A percentile compares a stretch with the other conserved stretches of the same genome.
Evolutionary conservation across 2,113 vertebrate genomes (phyloP).

Genomic region (Megalops atlanticus): DNA sequence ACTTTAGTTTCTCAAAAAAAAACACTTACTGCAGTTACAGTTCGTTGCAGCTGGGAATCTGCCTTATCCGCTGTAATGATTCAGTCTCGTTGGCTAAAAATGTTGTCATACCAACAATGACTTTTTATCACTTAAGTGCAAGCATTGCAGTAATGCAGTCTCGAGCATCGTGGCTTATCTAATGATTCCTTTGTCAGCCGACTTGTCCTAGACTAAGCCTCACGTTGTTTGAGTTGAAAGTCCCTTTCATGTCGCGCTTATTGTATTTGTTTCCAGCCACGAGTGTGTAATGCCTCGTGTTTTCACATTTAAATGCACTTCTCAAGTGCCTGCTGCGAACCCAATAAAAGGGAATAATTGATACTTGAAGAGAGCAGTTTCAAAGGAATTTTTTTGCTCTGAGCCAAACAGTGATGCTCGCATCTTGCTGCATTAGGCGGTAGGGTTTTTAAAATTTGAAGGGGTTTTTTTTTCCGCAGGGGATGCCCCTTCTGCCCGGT

Average conservation of each 20-base stretch:
- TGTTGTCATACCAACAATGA: conserved; percentile 25
- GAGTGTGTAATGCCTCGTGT: conserved; percentile 31
- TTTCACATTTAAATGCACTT: conserved; percentile 41
- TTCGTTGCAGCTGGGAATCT: too few relatives aligned
- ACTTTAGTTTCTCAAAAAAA: too few relatives aligned
- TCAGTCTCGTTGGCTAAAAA: conserved; percentile 6
- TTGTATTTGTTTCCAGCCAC: conserved; percentile 37
- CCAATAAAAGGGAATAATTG: conserved; percentile 44
- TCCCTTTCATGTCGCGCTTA: conserved; percentile 36
- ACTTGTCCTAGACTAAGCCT: conserved; percentile 61
- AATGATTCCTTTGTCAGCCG: conserved; percentile 46
- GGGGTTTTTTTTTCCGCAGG: neutral
- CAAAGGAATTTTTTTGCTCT: conserved; percentile 2
- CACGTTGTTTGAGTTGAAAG: conserved; percentile 50
- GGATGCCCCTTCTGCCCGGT: neutral
- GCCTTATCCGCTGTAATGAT: too few relatives aligned
- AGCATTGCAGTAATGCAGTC: too few relatives aligned
- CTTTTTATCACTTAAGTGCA: neutral
- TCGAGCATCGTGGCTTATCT: conserved; percentile 45
- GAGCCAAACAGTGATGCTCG: conserved; percentile 6
- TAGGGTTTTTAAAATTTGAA: neutral
- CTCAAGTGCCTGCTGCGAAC: conserved; percentile 25
- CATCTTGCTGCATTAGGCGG: conserved; percentile 3
- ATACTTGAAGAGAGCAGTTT: conserved; percentile 36
- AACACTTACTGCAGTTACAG: too few relatives aligned